Percentiles rank a stretch among this genome's conserved stretches.
These are phyloP conservation scores for Ellobius talpinus DNA, from an alignment of 2,113 vertebrate genomes.

Conservation along the genomic window DNA sequence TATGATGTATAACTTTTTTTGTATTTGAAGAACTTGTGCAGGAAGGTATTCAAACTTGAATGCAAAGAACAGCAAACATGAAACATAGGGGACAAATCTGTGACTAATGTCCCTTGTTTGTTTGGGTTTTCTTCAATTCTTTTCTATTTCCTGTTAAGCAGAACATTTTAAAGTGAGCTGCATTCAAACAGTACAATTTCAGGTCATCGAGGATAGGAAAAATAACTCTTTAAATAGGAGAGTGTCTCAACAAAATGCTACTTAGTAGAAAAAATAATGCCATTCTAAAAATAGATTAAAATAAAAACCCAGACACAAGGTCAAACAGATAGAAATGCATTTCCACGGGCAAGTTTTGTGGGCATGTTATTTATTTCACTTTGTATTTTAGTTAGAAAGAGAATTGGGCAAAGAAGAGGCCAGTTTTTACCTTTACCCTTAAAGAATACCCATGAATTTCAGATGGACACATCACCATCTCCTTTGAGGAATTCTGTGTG, in stretches of 20 bases:
- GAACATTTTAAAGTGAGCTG: constrained; percentile 38
- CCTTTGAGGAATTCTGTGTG: constrained; percentile 50
- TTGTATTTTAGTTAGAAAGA: constrained; percentile 2
- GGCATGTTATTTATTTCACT: neutral
- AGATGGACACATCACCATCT: neutral
- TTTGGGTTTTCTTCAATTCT: neutral
- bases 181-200: constrained; percentile 30
- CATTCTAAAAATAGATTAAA: constrained; percentile 37
- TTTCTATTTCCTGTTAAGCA: neutral
- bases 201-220: constrained; percentile 40
- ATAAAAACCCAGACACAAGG: constrained; percentile 26
- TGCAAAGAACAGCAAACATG: neutral
- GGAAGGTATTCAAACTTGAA: neutral
- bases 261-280: constrained; percentile 34
- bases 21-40: neutral
- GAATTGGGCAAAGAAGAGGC: constrained; percentile 15
- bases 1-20: neutral
- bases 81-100: constrained; percentile 10
- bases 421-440: neutral
- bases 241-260: constrained; percentile 28
- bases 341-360: neutral
- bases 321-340: neutral
- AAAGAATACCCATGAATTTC: neutral
- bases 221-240: constrained; percentile 56
- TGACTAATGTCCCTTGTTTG: neutral